Evolutionary conservation across 1,140 invertebrate species (phyloP), one percentile per base, ranked within the genome.

Genomic region (Euschistus heros): DNA sequence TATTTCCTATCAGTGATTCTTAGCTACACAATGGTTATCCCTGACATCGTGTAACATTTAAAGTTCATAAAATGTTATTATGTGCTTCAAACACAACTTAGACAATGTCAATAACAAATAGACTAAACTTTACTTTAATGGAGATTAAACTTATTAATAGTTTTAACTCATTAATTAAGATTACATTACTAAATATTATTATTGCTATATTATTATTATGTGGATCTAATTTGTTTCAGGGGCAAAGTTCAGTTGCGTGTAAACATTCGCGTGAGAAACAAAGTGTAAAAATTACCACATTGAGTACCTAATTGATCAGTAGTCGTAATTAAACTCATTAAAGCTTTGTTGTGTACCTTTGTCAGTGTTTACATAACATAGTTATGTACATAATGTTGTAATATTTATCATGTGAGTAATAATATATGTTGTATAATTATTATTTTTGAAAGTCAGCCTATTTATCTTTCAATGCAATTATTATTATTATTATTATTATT

Each of bases 241-340:
- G 74, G 82, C 87, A 71, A 88, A 88, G 75, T 88, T 88, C 75
- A 88, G 86, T 78, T 87, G 86, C 76, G 86, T 88, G 68, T 88
- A 80, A 73, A 63, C 24, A 42, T 44, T n/a, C 17, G 33, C 3
- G 17, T 18, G 33, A 37, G 2, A 42, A 61, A 18, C 59, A 37
- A 33, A 20, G 33, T 61, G 59, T 61, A 61, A 42, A 61, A 37
- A 61, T 44, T 61, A 61, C 54, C 54, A 57, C 15, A 57, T 24
- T 57, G 33, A 37, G 59, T 61, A 61, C 59, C 59, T 61, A 61
- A 61, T 61, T 42, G 59, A 37, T 22, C n/a, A 61, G 26, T 24
- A 44, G n/a, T 61, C 17, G 17, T 61, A 37, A 44, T 42, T 61
- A 18, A 61, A 57, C 14, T 57, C 15, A 57, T 57, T 57, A 57